phyloP scores from a whole-genome alignment of 2,113 vertebrate species.

The Lanius ludovicianus region DNA sequence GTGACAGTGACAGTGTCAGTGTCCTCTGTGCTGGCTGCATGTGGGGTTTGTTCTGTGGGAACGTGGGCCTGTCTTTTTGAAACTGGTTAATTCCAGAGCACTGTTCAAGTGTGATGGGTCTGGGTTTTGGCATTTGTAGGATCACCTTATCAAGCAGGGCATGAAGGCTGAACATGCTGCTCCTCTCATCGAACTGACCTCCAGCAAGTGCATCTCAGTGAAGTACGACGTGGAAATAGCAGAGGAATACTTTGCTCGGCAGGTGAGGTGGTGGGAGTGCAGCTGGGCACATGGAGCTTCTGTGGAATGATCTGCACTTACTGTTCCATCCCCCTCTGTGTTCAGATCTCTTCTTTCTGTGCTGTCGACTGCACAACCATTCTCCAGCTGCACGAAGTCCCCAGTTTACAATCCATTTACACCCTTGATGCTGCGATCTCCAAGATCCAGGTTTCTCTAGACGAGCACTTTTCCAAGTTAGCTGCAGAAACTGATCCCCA shows the following conservation, averaged over 20 bases:
- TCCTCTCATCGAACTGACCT: conserved; percentile 84
- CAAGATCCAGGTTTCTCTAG: conserved; percentile 96
- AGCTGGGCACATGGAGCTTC: accelerated
- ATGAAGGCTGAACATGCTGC: conserved; percentile 91
- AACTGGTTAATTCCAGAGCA: background rate
- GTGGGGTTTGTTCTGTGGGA: background rate
- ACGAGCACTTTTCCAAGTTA: conserved; percentile 94
- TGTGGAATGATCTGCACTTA: background rate
- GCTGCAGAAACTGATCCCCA: conserved; percentile 88
- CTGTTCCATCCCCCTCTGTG: conserved; percentile 13
- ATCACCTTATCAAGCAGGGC: conserved; percentile 91
- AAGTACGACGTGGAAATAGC: conserved; percentile 95
- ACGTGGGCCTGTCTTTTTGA: accelerated
- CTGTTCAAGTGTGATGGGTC: background rate
- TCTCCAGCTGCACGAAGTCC: conserved; percentile 88
- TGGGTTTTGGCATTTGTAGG: conserved; percentile 70
- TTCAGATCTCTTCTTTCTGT: conserved; percentile 93
- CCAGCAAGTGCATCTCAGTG: conserved; percentile 87
- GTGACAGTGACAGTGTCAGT: background rate
- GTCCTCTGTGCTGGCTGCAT: accelerated
- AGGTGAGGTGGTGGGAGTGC: conserved; percentile 72
- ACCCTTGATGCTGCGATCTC: conserved; percentile 95
- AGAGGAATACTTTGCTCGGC: conserved; percentile 95
- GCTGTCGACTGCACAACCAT: conserved; percentile 86
- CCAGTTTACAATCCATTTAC: conserved; percentile 94